These are phyloP conservation scores for Sycophila sp. DNA, from an alignment of 1,140 invertebrate genomes.

Conservation along the genomic window DNA sequence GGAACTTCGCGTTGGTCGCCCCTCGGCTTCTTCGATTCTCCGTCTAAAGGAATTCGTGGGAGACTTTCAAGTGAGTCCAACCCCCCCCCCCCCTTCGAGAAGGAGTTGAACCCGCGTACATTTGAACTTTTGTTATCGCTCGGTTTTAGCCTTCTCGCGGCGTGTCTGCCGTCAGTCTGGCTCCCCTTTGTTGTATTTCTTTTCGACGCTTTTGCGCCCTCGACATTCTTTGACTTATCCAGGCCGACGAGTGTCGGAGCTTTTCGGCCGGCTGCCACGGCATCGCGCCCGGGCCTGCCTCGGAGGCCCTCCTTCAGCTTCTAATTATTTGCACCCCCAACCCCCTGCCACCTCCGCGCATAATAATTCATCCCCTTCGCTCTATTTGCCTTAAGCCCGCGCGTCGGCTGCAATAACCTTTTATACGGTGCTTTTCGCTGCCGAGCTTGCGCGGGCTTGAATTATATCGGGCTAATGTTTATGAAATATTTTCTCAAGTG, in stretches of 20 bases:
- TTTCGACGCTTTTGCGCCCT: neutral
- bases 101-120: neutral
- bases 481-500: no score
- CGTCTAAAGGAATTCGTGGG: neutral
- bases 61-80: neutral
- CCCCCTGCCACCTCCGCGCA: no score
- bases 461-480: no score
- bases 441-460: no score
- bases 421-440: no score
- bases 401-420: no score
- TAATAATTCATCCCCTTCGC: no score
- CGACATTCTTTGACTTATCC: neutral
- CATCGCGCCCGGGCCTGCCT: no score
- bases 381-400: no score
- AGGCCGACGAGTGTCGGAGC: neutral
- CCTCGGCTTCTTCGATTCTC: neutral
- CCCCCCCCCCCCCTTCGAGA: neutral
- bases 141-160: neutral
- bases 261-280: no score
- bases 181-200: neutral
- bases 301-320: no score
- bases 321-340: no score
- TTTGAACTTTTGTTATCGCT: neutral
- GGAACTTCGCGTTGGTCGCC: neutral
- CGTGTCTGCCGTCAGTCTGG: neutral